Base-by-base conservation (phyloP, 2,888 invertebrate species). In the Drosophila putrida region DNA sequence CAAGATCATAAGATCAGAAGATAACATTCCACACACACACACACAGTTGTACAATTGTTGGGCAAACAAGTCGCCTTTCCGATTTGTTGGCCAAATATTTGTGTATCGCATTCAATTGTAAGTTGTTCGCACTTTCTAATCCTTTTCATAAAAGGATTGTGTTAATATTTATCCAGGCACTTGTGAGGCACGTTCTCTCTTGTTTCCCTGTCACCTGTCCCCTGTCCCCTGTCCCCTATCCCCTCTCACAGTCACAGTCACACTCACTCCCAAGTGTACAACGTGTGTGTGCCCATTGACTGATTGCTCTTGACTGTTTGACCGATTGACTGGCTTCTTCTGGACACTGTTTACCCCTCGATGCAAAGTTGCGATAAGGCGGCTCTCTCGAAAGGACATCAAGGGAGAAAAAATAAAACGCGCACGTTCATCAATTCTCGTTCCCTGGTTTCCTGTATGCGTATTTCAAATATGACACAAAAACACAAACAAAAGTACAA, bases 141-240 rank as follows among this genome's bases (percentile, higher is more conserved):
- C 62, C 55, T 55, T 50, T 53, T 44, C 33, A 47, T 54, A 36
- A 79, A 82, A 77, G 79, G 86, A 76, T 86, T 84, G 61, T 39
- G 71, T 74, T 71, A 85, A 87, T 85, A 73, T 85, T 87, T 80
- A 68, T 53, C 25, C 59, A 77, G 66, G 70, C 79, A 80, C 88
- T 81, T 82, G 83, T 83, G 70, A 68, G 75, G 65, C 75, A 77
- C 77, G 65, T 61, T 72, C 76, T 65, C 27, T 8, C 53, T n/a
- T 47, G 20, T 20, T 36, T n/a, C 11, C 0, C 10, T 20, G 1
- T n/a, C 10, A 39, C 4, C 20, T 43, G 25, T 25, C 31, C 31
- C 6, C 31, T 10, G 20, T 36, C 15, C 11, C 1, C 10, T 20
- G 3, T n/a, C 10, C 35, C 4, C 20, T 43, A 15, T 25, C 31